These are phyloP conservation scores for Ditylenchus dipsaci DNA, from an alignment of 1,140 invertebrate species.

Conservation along the genomic window DNA sequence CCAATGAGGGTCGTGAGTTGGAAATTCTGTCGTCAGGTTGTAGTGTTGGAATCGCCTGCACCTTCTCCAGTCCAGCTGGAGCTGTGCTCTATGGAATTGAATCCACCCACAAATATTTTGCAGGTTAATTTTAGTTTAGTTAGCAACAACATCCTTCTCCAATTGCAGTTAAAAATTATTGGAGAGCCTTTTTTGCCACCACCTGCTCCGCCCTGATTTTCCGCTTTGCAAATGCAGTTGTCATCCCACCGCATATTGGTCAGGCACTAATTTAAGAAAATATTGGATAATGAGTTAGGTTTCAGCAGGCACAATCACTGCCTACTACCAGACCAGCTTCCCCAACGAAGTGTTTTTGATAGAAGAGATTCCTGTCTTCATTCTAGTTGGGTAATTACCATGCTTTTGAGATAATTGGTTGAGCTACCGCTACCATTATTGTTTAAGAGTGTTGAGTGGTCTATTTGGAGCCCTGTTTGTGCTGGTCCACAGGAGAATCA, in stretches of 20 bases:
- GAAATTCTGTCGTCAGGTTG: conserved; percentile 56
- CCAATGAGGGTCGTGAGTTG: conserved; percentile 52
- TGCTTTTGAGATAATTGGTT: conserved; percentile 17
- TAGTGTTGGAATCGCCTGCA: conserved; percentile 48
- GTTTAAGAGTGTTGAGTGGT: conserved; percentile 74
- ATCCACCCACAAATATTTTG: conserved; percentile 97
- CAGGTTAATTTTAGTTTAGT: too few species aligned
- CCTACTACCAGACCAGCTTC: conserved; percentile 57
- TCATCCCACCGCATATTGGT: conserved; percentile 55
- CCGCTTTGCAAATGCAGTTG: conserved; percentile 65
- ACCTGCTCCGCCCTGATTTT: conserved; percentile 94
- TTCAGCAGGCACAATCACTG: conserved; percentile 53
- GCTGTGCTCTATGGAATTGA: conserved; percentile 93
- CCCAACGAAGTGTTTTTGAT: conserved; percentile 73
- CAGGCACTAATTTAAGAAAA: neutral
- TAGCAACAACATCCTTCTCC: too few species aligned
- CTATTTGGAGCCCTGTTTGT: conserved; percentile 85
- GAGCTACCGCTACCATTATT: conserved; percentile 16
- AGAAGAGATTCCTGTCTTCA: conserved; percentile 90
- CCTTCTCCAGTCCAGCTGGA: conserved; percentile 50
- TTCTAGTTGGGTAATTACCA: conserved; percentile 80
- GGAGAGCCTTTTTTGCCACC: conserved; percentile 95
- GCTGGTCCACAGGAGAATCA: conserved; percentile 73
- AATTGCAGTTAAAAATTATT: conserved; percentile 84
- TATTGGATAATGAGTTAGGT: too few species aligned